Conservation (phyloP, 2,113 vertebrate species). For the Scortum barcoo region DNA sequence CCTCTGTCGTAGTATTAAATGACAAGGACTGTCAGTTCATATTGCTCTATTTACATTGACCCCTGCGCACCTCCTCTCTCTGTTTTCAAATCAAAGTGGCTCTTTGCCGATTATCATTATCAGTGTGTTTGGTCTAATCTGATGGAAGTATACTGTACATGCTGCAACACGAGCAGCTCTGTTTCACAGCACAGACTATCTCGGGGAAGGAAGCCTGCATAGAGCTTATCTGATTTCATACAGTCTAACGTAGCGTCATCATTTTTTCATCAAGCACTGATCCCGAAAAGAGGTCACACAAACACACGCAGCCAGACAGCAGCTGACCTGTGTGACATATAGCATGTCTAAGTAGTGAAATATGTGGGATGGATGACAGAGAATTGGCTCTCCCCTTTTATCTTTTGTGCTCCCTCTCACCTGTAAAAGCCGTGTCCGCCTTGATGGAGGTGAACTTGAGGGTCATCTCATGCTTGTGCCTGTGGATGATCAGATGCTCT, state of each 20-base stretch:
- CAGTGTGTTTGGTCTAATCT: slow-evolving; percentile 46
- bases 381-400: not conserved
- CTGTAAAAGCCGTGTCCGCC: slow-evolving; percentile 93
- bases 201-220: slow-evolving; percentile 50
- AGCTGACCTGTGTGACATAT: slow-evolving; percentile 7
- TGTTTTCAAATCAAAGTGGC: slow-evolving; percentile 46
- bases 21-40: not conserved
- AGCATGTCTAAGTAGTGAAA: not conserved
- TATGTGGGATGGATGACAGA: not conserved
- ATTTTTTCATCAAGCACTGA: slow-evolving; percentile 57
- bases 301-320: slow-evolving; percentile 22
- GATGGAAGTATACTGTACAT: slow-evolving; percentile 41
- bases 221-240: slow-evolving; percentile 71
- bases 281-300: slow-evolving; percentile 29
- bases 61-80: not conserved
- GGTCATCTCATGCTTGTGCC: slow-evolving; percentile 99
- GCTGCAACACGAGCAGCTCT: slow-evolving; percentile 60
- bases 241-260: slow-evolving; percentile 50
- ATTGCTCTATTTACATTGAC: slow-evolving; percentile 6
- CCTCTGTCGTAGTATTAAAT: not conserved
- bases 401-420: slow-evolving; percentile 75
- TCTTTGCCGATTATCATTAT: slow-evolving; percentile 2
- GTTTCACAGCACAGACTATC: slow-evolving; percentile 42
- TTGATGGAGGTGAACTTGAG: slow-evolving; percentile 97
- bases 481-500: slow-evolving; percentile 98